phyloP scores from a whole-genome alignment of 2,797 vertebrate species.

The Danio tinwini region DNA sequence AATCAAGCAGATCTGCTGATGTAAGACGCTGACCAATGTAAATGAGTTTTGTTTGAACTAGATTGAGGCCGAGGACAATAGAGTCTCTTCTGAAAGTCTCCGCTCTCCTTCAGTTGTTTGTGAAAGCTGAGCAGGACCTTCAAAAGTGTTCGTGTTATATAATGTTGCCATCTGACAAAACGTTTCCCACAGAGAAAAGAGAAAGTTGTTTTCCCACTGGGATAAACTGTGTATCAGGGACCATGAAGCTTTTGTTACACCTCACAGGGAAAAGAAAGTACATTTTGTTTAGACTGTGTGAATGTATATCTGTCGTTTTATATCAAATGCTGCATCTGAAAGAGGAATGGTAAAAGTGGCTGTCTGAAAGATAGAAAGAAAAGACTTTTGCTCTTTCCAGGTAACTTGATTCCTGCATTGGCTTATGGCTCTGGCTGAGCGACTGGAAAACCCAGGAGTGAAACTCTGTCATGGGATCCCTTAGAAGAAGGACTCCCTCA shows the following conservation, averaged over 20 bases:
- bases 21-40: background rate
- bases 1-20: slow-evolving; percentile 7
- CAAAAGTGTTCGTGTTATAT: slow-evolving; percentile 35
- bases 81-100: slow-evolving; percentile 28
- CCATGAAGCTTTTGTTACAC: slow-evolving; percentile 11
- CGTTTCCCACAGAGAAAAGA: slow-evolving; percentile 33
- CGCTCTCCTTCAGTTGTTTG: slow-evolving; percentile 36
- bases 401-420: slow-evolving; percentile 31
- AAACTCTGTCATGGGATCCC: slow-evolving; percentile 41
- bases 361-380: background rate
- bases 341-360: background rate
- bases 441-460: slow-evolving; percentile 32
- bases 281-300: background rate
- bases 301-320: background rate
- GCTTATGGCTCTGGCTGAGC: background rate
- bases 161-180: slow-evolving; percentile 20
- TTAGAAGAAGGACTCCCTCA: slow-evolving; percentile 36
- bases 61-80: slow-evolving; percentile 38
- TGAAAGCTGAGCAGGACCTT: slow-evolving; percentile 45
- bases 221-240: background rate
- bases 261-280: background rate
- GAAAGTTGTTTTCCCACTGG: slow-evolving; percentile 18
- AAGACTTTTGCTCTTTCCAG: slow-evolving; percentile 16
- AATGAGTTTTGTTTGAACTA: slow-evolving; percentile 38
- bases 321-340: background rate